Evolutionary conservation across 2,888 invertebrate genomes (phyloP).

Genomic region (Tipula vernalis): DNA sequence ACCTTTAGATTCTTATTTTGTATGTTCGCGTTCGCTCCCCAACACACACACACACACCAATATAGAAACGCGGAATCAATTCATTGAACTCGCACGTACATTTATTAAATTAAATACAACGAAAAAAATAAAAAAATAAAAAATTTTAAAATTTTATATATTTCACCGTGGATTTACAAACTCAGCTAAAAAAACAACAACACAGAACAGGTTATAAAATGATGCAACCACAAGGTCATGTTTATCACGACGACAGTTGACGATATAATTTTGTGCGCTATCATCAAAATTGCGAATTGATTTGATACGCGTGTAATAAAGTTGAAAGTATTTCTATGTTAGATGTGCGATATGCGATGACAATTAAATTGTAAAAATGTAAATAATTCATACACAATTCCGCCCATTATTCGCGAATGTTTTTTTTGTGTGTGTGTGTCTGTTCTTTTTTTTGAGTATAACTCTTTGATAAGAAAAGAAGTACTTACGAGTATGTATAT

Average conservation of each 20-base stretch:
- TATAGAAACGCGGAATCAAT: background rate
- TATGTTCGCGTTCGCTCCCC: background rate
- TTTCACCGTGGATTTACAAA: background rate
- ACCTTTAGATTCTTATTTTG: background rate
- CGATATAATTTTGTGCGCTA: background rate
- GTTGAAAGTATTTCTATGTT: background rate
- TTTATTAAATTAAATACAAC: background rate
- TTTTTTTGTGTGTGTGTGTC: background rate
- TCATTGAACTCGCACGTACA: background rate
- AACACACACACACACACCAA: background rate
- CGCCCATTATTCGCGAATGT: background rate
- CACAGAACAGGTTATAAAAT: background rate
- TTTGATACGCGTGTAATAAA: background rate
- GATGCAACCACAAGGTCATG: background rate
- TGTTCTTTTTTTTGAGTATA: too few relatives aligned
- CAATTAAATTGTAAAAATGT: background rate
- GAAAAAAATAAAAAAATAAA: background rate
- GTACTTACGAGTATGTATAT: background rate
- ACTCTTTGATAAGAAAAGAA: background rate
- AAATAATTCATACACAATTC: background rate
- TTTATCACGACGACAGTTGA: background rate
- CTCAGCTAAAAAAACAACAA: background rate
- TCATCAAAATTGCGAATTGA: background rate
- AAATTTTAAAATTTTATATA: background rate
- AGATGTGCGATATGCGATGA: background rate